Evolutionary conservation across 1,140 invertebrate genomes (phyloP).

Genomic region (Chelonus insularis): DNA sequence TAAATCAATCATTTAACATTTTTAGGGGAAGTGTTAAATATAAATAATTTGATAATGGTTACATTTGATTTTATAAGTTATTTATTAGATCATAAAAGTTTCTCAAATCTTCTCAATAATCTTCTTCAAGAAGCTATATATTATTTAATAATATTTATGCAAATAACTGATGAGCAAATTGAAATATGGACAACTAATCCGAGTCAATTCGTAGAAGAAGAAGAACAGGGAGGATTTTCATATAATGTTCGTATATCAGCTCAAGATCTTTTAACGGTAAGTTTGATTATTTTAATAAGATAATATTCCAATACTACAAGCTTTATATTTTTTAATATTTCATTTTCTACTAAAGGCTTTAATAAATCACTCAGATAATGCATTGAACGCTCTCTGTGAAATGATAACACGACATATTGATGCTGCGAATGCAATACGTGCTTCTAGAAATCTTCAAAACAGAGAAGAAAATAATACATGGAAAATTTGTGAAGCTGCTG

Average conservation of each 20-base stretch:
- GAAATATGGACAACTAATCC: constrained; percentile 72
- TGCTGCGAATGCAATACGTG: constrained; percentile 54
- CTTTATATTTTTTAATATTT: neutral
- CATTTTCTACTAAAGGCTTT: constrained; percentile 58
- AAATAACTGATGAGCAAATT: constrained; percentile 78
- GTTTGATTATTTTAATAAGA: constrained; percentile 15
- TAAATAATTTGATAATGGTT: constrained; percentile 75
- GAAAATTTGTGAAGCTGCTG: constrained; percentile 77
- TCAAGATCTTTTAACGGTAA: constrained; percentile 70
- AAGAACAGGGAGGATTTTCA: constrained; percentile 71
- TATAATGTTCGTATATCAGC: constrained; percentile 78
- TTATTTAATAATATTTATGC: constrained; percentile 76
- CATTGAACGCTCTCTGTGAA: constrained; percentile 65
- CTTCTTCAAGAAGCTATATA: constrained; percentile 74
- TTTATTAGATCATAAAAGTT: constrained; percentile 67
- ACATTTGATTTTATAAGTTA: constrained; percentile 77
- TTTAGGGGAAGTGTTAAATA: constrained; percentile 72
- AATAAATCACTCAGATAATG: constrained; percentile 66
- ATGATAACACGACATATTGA: constrained; percentile 70
- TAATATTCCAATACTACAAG: neutral
- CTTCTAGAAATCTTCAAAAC: constrained; percentile 51
- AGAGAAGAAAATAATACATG: constrained; percentile 67
- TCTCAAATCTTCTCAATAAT: constrained; percentile 67
- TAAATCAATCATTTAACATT: constrained; percentile 31
- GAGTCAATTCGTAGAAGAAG: constrained; percentile 78